These are phyloP conservation scores for Dastarcus helophoroides DNA, from an alignment of 2,888 invertebrate species.

Conservation along the genomic window DNA sequence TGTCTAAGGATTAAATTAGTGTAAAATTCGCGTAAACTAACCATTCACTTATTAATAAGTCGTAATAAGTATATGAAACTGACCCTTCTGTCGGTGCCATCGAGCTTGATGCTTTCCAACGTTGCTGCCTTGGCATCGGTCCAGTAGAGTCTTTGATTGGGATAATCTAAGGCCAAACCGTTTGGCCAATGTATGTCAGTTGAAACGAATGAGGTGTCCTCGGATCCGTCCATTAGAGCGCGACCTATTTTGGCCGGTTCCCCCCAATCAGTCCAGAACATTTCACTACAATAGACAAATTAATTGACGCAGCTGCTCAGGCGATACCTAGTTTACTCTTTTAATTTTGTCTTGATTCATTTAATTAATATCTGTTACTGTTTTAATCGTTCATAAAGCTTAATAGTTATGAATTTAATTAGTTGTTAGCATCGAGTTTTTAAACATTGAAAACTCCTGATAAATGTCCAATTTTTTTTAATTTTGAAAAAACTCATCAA, in stretches of 20 bases:
- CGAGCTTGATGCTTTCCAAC: constrained; percentile 52
- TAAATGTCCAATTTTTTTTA: constrained; percentile 2
- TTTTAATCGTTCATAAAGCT: too few species aligned
- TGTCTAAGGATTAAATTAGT: constrained; percentile 13
- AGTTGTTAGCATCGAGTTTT: too few species aligned
- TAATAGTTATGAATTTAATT: too few species aligned
- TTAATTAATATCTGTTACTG: too few species aligned
- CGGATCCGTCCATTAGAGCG: constrained; percentile 76
- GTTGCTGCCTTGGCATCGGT: constrained; percentile 63
- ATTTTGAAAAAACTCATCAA: too few species aligned
- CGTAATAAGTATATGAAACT: constrained; percentile 13
- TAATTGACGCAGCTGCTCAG: too few species aligned
- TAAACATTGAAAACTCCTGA: neutral
- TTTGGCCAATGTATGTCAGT: constrained; percentile 67
- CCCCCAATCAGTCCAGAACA: constrained; percentile 93
- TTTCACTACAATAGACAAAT: constrained; percentile 44
- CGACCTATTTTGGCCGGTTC: constrained; percentile 58
- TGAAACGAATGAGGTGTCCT: constrained; percentile 48
- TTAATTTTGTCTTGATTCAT: too few species aligned
- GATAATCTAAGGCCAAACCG: constrained; percentile 72
- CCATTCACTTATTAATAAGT: neutral
- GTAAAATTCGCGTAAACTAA: neutral
- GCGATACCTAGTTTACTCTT: too few species aligned
- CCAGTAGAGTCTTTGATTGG: constrained; percentile 75
- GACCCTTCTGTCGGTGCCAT: constrained; percentile 56